Conservation (phyloP, 2,113 vertebrate species). For the Cinclus mexicanus region DNA sequence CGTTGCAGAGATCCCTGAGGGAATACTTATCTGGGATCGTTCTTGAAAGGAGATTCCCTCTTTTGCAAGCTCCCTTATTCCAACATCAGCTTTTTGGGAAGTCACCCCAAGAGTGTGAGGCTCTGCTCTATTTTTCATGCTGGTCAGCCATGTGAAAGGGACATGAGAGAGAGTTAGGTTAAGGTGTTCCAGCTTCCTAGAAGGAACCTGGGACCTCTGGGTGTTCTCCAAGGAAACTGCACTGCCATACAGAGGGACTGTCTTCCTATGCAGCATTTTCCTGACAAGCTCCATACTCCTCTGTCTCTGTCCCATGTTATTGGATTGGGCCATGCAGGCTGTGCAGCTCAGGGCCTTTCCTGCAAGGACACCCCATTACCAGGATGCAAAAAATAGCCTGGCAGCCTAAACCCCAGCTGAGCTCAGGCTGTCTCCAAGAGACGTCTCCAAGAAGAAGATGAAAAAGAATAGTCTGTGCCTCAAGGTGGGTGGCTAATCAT, state of each 20-base stretch:
- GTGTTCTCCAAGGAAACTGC: not conserved
- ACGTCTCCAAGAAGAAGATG: no score
- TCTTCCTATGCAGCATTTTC: not conserved
- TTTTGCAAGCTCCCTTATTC: not conserved
- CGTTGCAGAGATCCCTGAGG: not conserved
- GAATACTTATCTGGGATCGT: not conserved
- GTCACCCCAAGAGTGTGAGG: not conserved
- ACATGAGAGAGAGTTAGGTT: not conserved
- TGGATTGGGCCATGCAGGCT: not conserved
- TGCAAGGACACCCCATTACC: not conserved
- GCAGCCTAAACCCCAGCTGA: not conserved
- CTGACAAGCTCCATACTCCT: not conserved
- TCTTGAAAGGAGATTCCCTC: not conserved
- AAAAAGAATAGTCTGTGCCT: not conserved
- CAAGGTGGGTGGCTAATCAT: not conserved
- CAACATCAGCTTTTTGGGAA: not conserved
- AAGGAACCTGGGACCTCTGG: fast-evolving
- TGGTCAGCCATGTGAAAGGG: not conserved
- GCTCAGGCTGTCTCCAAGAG: not conserved
- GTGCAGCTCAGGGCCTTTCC: not conserved
- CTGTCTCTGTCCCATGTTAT: not conserved
- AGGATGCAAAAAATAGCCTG: not conserved
- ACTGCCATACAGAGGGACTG: not conserved
- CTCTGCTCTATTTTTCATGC: not conserved
- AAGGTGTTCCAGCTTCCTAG: not conserved